Percentiles rank a stretch among this genome's conserved stretches.
These are phyloP conservation scores for Oryzias melastigma DNA, from an alignment of 2,113 vertebrate genomes.

Conservation along the genomic window DNA sequence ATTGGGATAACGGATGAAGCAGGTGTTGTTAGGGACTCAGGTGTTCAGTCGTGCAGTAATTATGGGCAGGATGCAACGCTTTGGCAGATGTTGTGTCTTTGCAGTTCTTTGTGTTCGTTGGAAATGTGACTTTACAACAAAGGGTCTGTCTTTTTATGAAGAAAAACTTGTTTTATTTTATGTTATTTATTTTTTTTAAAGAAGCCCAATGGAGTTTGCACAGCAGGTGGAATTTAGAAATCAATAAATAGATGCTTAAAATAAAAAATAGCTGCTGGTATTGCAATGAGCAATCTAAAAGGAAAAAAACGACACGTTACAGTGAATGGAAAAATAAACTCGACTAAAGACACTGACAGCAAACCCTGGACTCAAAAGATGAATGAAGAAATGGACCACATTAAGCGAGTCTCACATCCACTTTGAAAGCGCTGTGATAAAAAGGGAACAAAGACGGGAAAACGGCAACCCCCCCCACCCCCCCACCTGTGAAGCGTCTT, in stretches of 20 bases:
- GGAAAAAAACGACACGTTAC: slow-evolving; percentile 7
- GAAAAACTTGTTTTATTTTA: not conserved
- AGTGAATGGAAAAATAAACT: slow-evolving; percentile 1
- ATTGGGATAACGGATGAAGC: not conserved
- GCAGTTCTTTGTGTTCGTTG: not conserved
- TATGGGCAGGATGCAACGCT: slow-evolving; percentile 10
- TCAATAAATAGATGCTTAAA: slow-evolving; percentile 4
- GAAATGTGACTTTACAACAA: not conserved
- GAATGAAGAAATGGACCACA: not conserved
- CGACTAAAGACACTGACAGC: slow-evolving; percentile 1
- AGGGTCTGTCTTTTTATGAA: not conserved
- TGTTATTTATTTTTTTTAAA: not conserved
- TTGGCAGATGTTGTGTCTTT: slow-evolving; percentile 1
- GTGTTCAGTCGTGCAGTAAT: slow-evolving; percentile 19
- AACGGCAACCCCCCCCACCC: not conserved
- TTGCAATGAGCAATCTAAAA: slow-evolving; percentile 15
- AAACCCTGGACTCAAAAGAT: slow-evolving; percentile 1
- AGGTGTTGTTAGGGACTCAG: slow-evolving; percentile 3
- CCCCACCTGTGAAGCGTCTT: slow-evolving; percentile 42
- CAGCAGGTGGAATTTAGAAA: slow-evolving; percentile 8
- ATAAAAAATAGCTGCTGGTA: slow-evolving; percentile 20
- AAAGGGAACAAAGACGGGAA: slow-evolving; percentile 8
- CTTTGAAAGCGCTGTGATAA: not conserved
- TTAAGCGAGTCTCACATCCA: slow-evolving; percentile 9
- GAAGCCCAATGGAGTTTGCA: slow-evolving; percentile 3